Percentiles rank a stretch among this genome's conserved stretches.
phyloP scores from a whole-genome alignment of 2,113 vertebrate species.

The Silurus asotus region DNA sequence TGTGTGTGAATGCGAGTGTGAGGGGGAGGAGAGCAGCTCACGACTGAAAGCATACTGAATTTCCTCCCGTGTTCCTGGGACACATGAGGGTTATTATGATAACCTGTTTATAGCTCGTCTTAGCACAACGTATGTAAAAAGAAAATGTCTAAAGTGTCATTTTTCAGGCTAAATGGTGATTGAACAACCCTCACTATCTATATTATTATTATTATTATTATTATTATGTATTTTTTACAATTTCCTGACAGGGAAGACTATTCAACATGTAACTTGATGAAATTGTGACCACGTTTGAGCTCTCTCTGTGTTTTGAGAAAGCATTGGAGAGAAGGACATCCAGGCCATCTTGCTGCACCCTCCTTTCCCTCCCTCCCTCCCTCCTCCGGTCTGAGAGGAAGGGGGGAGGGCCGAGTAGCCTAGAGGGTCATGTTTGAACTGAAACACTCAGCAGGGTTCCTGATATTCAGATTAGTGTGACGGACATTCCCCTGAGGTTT shows the following conservation, averaged over 20 bases:
- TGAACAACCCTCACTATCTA: background rate
- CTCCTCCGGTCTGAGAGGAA: conserved; percentile 10
- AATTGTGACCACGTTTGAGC: background rate
- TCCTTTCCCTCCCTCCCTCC: background rate
- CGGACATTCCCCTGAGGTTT: conserved; percentile 52
- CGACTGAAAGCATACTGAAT: conserved; percentile 20
- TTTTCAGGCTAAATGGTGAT: background rate
- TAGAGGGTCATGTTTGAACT: conserved; percentile 56
- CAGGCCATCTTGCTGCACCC: background rate
- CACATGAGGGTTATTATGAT: conserved; percentile 35
- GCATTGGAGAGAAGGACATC: conserved; percentile 30
- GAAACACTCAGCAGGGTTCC: conserved; percentile 55
- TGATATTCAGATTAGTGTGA: conserved; percentile 59
- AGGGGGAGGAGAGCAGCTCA: conserved; percentile 33
- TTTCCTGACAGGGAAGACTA: background rate
- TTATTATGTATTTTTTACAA: background rate
- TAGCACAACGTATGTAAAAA: background rate
- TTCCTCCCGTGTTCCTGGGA: conserved; percentile 28
- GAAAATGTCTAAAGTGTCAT: background rate
- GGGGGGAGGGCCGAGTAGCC: conserved; percentile 30
- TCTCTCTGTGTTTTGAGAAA: background rate
- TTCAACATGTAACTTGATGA: background rate
- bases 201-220: no score
- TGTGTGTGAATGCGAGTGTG: background rate
- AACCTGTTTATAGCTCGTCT: conserved; percentile 22